These are phyloP conservation scores for Nematopogon swammerdamellus DNA, from an alignment of 2,888 invertebrate species.

Conservation along the genomic window DNA sequence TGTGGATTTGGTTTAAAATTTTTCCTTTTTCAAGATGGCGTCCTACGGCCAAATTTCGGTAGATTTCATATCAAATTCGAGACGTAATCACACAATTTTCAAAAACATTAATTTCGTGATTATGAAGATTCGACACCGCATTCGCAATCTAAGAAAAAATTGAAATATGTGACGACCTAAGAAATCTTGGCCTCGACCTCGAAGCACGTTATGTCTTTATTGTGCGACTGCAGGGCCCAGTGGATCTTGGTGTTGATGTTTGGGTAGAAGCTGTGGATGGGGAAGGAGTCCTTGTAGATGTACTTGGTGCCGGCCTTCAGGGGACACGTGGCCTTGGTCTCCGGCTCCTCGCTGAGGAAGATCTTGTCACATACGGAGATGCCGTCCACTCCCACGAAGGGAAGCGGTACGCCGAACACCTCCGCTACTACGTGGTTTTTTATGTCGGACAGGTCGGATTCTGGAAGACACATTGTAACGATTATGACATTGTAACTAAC, in stretches of 20 bases:
- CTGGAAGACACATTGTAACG: slow-evolving; percentile 36
- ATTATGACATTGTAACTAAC: no score
- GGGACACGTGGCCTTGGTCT: slow-evolving; percentile 61
- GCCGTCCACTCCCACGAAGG: slow-evolving; percentile 76
- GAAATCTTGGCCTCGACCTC: slow-evolving; percentile 64
- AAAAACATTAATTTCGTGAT: no score
- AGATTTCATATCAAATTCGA: no score
- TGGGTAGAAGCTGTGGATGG: slow-evolving; percentile 53
- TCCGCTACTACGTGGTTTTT: slow-evolving; percentile 61
- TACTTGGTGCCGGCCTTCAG: slow-evolving; percentile 66
- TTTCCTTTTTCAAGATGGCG: no score
- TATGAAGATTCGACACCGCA: no score
- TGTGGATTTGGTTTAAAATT: no score
- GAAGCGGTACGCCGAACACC: slow-evolving; percentile 61
- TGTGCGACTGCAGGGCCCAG: slow-evolving; percentile 55
- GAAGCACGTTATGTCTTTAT: slow-evolving; percentile 60
- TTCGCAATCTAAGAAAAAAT: no score
- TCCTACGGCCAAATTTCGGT: no score
- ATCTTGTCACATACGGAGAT: slow-evolving; percentile 64
- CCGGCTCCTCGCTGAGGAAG: slow-evolving; percentile 49
- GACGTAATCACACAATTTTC: no score
- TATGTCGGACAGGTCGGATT: slow-evolving; percentile 48
- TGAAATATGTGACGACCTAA: no score
- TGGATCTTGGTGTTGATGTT: slow-evolving; percentile 52
- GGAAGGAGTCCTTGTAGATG: slow-evolving; percentile 62